Evolutionary conservation across 1,140 invertebrate species (phyloP), one percentile per base, ranked within the genome.

Genomic region (Heliconius himera): DNA sequence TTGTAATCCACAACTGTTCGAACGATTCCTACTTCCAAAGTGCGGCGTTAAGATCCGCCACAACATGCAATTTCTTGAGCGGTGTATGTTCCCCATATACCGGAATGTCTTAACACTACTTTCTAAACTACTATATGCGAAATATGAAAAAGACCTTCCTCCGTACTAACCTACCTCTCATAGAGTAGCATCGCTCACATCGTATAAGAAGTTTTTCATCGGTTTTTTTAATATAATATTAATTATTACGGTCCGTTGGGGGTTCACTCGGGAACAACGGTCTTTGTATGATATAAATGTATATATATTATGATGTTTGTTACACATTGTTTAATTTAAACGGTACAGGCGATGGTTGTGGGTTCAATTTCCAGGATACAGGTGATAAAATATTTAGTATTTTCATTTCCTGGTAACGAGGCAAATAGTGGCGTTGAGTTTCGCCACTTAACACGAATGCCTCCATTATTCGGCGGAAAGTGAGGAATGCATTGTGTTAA

Each of bases 211-310:
- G 70, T 70, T 71, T 74, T 81, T 80, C 56, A 73, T 66, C 22
- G 38, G 66, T 74, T 66, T 76, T 80, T 76, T 75, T 77, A 75
- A 80, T 73, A 76, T 80, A 33, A 80, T 76, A 76, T 76, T 80
- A 80, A 76, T 80, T 73, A 76, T 71, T 76, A 80, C 74, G 79
- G 70, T 80, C 38, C 79, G 79, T 56, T 80, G 79, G 41, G 38
- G 41, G 60, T 66, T 72, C 60, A 71, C 38, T 76, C 60, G 56
- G 60, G 60, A 66, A 66, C 60, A 66, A 66, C 60, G 60, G 60
- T 29, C 60, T 66, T 26, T 66, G 60, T 66, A 29, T 66, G 22
- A 66, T 66, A 66, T 29, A 66, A 26, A 26, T n/a, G 3, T 66
- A 16, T 26, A 66, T 66, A 36, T 36, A 36, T 33, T 33, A 6